A percentile compares a stretch with the other conserved stretches of the same genome.
These are phyloP conservation scores for Drosophila paranaensis DNA, from an alignment of 2,888 invertebrate species.

Conservation along the genomic window DNA sequence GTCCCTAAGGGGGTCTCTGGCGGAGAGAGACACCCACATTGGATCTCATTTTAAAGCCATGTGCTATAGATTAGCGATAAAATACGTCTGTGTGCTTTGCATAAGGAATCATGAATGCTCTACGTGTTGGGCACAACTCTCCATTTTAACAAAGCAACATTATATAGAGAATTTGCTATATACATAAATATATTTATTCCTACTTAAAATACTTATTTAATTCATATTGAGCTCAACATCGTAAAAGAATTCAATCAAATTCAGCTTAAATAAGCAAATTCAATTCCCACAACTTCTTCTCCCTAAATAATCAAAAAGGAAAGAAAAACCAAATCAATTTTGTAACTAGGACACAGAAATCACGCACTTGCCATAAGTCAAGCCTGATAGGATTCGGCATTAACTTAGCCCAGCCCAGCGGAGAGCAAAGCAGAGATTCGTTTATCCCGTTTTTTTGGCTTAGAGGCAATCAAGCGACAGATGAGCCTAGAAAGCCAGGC, in stretches of 20 bases:
- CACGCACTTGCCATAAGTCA: slow-evolving; percentile 47
- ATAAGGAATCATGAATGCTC: slow-evolving; percentile 5
- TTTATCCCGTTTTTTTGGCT: slow-evolving; percentile 5
- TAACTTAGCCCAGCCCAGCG: slow-evolving; percentile 36
- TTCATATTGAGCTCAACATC: too few relatives aligned
- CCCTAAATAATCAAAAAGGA: neutral
- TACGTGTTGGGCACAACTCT: neutral
- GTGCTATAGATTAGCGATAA: slow-evolving; percentile 50
- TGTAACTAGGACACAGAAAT: slow-evolving; percentile 33
- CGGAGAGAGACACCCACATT: neutral
- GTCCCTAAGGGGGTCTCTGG: slow-evolving; percentile 35
- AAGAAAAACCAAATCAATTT: slow-evolving; percentile 7
- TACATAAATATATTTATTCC: too few relatives aligned
- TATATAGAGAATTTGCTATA: too few relatives aligned
- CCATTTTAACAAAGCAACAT: neutral
- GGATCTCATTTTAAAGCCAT: slow-evolving; percentile 41
- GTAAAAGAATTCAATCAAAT: too few relatives aligned
- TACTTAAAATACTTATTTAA: too few relatives aligned
- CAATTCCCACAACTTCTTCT: too few relatives aligned
- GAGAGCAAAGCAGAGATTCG: neutral
- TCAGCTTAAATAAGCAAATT: neutral
- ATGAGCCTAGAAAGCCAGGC: slow-evolving; percentile 33
- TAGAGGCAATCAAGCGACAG: slow-evolving; percentile 41
- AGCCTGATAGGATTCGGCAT: slow-evolving; percentile 53
- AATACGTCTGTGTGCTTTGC: slow-evolving; percentile 17